Base-by-base conservation (phyloP, 2,797 vertebrate genomes). In the Sebastolobus altivelis region DNA sequence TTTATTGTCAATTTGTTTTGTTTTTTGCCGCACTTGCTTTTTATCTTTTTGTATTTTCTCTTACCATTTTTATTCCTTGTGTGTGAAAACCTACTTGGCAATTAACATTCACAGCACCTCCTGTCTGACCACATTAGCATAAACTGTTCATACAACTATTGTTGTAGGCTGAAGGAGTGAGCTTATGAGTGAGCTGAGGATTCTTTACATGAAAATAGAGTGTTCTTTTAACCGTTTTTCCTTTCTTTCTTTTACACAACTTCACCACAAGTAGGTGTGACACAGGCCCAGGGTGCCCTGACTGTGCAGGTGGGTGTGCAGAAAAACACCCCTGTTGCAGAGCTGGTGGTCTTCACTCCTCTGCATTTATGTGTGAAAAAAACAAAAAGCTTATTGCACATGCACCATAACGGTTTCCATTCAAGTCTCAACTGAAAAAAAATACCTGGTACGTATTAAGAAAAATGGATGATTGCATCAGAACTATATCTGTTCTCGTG, bases 401-500 rank as follows among this genome's bases (percentile, higher is more conserved):
- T 8, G 38, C 8, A 10, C 22, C 37, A 31, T 35, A 4, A 8
- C 1, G 14, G 11, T 84, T 83, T 79, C 31, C 56, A 67, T 61
- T 13, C 1, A 62, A 8, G 1, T 11, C 3, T 20, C 4, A 40
- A 49, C 58, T 55, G 37, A 55, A 61, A 54, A 60, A 49, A 37
- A 60, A 33, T 1, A 0, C 2, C 4, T 6, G 4, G 1, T 10
- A 20, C 2, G 3, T 31, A 10, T 10, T 22, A 5, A 16, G 11
- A 61, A 43, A 25, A 7, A 31, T 16, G 8, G 3, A 35, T 11
- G 13, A n/a, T n/a, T 16, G 1, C 25, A 38, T 11, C 22, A 33
- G 1, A 58, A 10, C 10, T 65, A 27, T 4, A 38, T 25, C 1
- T 8, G 37, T 65, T 11, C 2, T 55, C 12, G 6, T 52, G 10